Evolutionary conservation across 2,113 vertebrate genomes (phyloP), one percentile per base, ranked within the genome.

Genomic region (Setophaga petechia): DNA sequence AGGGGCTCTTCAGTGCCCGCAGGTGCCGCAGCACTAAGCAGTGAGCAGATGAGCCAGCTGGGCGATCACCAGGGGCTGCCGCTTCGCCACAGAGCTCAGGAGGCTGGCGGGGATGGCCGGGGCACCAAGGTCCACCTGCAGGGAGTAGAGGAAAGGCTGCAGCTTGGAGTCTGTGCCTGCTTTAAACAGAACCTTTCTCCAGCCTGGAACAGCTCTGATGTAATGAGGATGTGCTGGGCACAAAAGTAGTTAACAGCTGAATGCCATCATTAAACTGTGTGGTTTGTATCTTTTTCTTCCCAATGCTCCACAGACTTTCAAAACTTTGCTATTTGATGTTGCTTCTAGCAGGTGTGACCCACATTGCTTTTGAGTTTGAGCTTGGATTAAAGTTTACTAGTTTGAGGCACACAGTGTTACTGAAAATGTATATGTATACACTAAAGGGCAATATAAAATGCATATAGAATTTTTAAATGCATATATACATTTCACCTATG

Each of bases 41-140:
- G 98, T 43, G 5, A 99, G 97, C 39, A 98, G 98, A 30, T 96
- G 97, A 25, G 98, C 98, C 39, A 99, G 98, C 30, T 93, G 98
- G 41, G 99, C 98, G 13, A 99, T 98, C 84, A 99, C 97, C 52
- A 99, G 95, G 2, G 99, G 98, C 90, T 99, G 99, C 66, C 93
- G 97, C 82, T 98, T 98, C 13, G 97, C 98, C 10, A 99, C 96
- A 28, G 97, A 89, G 9, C 96, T 98, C 87, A 99, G 86, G 62
- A 99, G 97, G 82, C 97, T 96, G 15, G 98, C 55, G 1, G 99
- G 98, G 30, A 99, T 97, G 7, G 98, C 99, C 0, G 99, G 99
- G 28, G 98, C 98, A 52, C 99, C 99, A 0, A 99, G 97, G 74
- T 99, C 99, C 89, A 99, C 98, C 99, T 99, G 97, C 49, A 94